Percentiles rank a stretch among this genome's conserved stretches.
These are phyloP conservation scores for Rhogogaster chlorosoma DNA, from an alignment of 2,888 invertebrate species.

Conservation along the genomic window DNA sequence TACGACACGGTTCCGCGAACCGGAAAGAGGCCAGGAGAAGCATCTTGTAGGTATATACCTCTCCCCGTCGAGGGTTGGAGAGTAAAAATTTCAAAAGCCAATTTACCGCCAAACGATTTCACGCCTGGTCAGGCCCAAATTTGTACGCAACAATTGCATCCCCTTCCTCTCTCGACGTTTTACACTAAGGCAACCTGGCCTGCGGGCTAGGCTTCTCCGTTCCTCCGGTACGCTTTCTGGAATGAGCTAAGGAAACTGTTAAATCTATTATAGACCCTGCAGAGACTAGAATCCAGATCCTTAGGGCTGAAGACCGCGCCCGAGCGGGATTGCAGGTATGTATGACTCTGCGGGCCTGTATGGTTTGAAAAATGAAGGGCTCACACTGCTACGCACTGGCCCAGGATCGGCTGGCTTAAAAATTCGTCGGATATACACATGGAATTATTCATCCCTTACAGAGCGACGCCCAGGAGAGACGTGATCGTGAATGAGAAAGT, in stretches of 20 bases:
- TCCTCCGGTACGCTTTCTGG: constrained; percentile 21
- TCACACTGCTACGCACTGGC: constrained; percentile 35
- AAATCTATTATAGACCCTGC: constrained; percentile 67
- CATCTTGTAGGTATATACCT: not conserved
- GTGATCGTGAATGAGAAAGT: constrained; percentile 47
- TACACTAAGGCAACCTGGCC: constrained; percentile 1
- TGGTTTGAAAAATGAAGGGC: constrained; percentile 63
- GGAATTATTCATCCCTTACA: constrained; percentile 37
- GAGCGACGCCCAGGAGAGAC: constrained; percentile 30
- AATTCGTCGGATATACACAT: constrained; percentile 11
- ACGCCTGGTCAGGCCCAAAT: constrained; percentile 46
- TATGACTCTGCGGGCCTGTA: constrained; percentile 58
- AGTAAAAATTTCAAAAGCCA: constrained; percentile 39
- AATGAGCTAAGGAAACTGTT: constrained; percentile 65
- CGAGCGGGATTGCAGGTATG: constrained; percentile 65
- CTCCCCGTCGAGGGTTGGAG: not conserved
- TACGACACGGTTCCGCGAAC: constrained; percentile 17
- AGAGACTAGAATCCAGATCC: constrained; percentile 62
- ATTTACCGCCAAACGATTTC: constrained; percentile 52
- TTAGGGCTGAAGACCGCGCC: constrained; percentile 52
- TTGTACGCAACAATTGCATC: constrained; percentile 47
- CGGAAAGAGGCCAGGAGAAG: constrained; percentile 38
- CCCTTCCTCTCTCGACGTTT: constrained; percentile 20
- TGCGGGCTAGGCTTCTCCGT: not conserved
- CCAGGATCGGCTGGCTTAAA: constrained; percentile 21